These are phyloP conservation scores for Itoplectis maculator DNA, from an alignment of 2,888 invertebrate species.

Conservation along the genomic window DNA sequence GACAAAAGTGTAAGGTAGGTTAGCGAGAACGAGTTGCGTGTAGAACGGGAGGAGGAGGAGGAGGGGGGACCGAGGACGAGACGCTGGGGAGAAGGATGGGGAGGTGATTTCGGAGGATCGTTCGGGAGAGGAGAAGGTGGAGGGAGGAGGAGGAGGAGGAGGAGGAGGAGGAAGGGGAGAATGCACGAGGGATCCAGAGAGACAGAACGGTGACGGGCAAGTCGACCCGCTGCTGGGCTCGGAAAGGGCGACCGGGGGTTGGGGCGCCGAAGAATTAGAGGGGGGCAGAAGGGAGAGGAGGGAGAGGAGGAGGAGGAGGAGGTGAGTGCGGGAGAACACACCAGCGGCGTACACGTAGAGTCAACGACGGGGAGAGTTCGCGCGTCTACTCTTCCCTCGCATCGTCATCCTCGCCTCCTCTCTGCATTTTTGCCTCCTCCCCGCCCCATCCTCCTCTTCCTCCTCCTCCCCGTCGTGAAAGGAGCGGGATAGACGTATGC, in stretches of 20 bases:
- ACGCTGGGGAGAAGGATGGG: slow-evolving; percentile 30
- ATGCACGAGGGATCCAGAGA: slow-evolving; percentile 24
- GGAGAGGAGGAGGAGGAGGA: slow-evolving; percentile 40
- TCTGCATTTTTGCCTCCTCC: slow-evolving; percentile 53
- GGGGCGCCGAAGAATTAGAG: slow-evolving; percentile 18
- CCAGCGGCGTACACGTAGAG: slow-evolving; percentile 48
- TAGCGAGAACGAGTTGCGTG: slow-evolving; percentile 69
- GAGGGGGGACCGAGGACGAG: too few relatives aligned
- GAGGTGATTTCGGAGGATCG: slow-evolving; percentile 55
- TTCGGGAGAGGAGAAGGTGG: slow-evolving; percentile 30
- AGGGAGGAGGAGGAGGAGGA: slow-evolving; percentile 23
- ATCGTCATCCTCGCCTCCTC: slow-evolving; percentile 45
- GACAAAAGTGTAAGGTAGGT: slow-evolving; percentile 79
- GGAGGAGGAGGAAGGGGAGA: slow-evolving; percentile 37
- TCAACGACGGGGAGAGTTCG: slow-evolving; percentile 60
- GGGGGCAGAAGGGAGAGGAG: slow-evolving; percentile 3
- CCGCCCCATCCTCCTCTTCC: slow-evolving; percentile 35
- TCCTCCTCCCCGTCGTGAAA: too few relatives aligned
- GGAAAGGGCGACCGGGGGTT: slow-evolving; percentile 42
- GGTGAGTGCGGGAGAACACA: slow-evolving; percentile 38
- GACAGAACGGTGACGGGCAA: slow-evolving; percentile 25
- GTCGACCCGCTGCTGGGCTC: slow-evolving; percentile 42
- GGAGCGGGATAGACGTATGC: slow-evolving; percentile 18
- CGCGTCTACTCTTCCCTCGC: slow-evolving; percentile 54
- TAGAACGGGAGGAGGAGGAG: slow-evolving; percentile 6